Conservation (phyloP, 2,797 vertebrate species). For the Anniella stebbinsi region DNA sequence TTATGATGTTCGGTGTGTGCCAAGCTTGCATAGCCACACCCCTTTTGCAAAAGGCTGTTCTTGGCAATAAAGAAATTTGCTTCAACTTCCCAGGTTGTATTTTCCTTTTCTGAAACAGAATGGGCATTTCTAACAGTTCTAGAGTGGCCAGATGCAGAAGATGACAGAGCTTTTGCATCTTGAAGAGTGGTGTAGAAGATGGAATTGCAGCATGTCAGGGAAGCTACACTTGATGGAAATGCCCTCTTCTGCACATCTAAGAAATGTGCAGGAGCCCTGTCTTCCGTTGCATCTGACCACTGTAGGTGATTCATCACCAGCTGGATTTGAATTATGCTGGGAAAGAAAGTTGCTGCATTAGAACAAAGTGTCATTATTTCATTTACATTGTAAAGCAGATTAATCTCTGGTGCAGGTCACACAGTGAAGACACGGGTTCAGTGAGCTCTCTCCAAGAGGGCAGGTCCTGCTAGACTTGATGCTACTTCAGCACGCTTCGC, state of each 20-base stretch:
- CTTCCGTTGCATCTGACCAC: background rate
- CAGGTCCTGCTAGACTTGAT: constrained; percentile 48
- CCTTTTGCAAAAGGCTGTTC: no score
- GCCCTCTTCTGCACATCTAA: background rate
- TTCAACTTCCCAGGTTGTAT: no score
- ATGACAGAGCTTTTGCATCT: background rate
- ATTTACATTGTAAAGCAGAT: constrained; percentile 37
- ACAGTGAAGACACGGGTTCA: constrained; percentile 26
- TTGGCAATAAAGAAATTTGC: no score
- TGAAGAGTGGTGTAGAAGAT: background rate
- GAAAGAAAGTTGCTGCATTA: background rate
- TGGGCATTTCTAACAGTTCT: no score
- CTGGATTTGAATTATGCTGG: rapidly evolving
- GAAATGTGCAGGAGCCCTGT: no score
- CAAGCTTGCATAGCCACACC: no score
- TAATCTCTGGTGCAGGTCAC: constrained; percentile 20
- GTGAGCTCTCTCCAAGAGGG: constrained; percentile 27
- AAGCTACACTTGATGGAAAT: background rate
- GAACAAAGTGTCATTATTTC: background rate
- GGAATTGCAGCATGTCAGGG: background rate
- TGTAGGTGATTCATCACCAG: background rate
- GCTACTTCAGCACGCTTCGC: constrained; percentile 50
- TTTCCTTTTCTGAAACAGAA: no score
- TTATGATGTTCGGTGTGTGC: no score
- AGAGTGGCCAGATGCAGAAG: background rate